Evolutionary conservation across 2,888 invertebrate species (phyloP).

Genomic region (Tupiocoris notatus): DNA sequence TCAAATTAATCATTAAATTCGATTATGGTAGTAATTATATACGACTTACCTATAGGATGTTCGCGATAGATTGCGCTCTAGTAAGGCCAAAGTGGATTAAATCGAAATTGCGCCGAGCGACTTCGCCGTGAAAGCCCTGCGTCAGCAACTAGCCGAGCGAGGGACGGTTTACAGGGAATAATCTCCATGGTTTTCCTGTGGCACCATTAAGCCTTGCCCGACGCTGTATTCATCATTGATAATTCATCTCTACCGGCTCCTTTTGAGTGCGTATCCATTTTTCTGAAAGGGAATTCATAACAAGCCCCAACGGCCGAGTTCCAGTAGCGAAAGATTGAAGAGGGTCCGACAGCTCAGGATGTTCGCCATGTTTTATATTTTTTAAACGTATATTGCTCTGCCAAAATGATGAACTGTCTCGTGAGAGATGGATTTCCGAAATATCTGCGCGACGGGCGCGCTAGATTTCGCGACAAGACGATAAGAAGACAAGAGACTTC

Average conservation of each 20-base stretch:
- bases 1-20: no score
- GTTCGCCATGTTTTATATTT: no score
- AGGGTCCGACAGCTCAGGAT: neutral
- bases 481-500: no score
- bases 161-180: neutral
- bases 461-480: no score
- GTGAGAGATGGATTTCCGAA: no score
- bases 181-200: neutral
- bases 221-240: neutral
- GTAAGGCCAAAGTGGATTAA: neutral
- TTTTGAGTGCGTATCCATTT: neutral
- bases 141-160: neutral
- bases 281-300: neutral
- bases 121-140: neutral
- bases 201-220: neutral
- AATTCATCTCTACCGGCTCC: neutral
- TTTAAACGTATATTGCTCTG: no score
- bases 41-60: no score
- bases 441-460: no score
- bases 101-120: neutral
- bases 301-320: neutral
- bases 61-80: neutral
- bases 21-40: no score
- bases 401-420: no score
- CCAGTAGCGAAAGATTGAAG: neutral